Conservation (phyloP, 2,888 invertebrate genomes). For the Zhengitettix transpicula region DNA sequence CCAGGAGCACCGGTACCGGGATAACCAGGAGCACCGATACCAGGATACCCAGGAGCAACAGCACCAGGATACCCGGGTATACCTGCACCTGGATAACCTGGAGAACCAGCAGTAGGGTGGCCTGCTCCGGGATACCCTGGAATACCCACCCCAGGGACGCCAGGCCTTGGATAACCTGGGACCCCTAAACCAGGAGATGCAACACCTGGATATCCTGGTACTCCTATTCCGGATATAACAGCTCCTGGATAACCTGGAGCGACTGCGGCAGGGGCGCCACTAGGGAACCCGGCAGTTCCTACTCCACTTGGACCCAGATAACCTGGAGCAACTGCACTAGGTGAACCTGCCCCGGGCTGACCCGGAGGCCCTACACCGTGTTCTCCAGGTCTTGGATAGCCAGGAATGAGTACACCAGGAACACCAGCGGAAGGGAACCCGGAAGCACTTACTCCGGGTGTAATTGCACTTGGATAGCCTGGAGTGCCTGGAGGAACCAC, state of each 20-base stretch:
- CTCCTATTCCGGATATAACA: neutral
- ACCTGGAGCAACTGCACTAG: conserved; percentile 5
- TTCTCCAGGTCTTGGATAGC: conserved; percentile 4
- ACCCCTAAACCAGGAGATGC: too few species aligned
- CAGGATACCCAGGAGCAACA: neutral
- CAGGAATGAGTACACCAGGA: conserved; percentile 3
- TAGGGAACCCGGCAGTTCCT: conserved; percentile 1
- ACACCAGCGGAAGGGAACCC: conserved; percentile 1
- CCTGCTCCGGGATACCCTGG: too few species aligned
- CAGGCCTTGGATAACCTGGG: neutral
- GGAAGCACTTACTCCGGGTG: neutral
- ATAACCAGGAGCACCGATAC: too few species aligned
- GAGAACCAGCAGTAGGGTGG: too few species aligned
- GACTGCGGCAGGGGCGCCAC: neutral
- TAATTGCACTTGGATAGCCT: neutral
- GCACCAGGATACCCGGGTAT: neutral
- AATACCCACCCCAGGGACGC: too few species aligned
- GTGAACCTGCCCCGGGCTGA: neutral
- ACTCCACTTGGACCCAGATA: neutral
- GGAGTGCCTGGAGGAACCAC: neutral
- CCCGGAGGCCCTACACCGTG: conserved; percentile 1
- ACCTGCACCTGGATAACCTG: neutral
- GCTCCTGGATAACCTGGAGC: neutral
- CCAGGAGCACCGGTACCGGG: too few species aligned
- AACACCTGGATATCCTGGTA: too few species aligned